A percentile compares a stretch with the other conserved stretches of the same genome.
Evolutionary conservation across 2,797 vertebrate species (phyloP).

Genomic region (Halcyon badia): DNA sequence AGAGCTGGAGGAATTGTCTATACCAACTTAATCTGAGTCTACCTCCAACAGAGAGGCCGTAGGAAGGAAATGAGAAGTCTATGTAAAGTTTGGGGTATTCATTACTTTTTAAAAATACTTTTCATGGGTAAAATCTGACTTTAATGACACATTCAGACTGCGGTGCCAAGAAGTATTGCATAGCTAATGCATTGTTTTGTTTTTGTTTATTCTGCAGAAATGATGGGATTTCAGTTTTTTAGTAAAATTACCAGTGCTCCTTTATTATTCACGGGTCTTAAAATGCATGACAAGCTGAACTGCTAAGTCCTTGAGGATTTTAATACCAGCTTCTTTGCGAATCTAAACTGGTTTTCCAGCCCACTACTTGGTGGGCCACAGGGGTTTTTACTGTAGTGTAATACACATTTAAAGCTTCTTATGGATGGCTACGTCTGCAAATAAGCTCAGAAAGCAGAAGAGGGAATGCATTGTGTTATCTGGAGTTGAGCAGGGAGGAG

Average conservation of each 20-base stretch:
- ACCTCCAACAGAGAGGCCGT: slow-evolving; percentile 67
- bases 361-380: slow-evolving; percentile 67
- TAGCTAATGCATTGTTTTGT: slow-evolving; percentile 82
- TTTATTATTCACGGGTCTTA: slow-evolving; percentile 76
- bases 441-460: slow-evolving; percentile 56
- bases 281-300: slow-evolving; percentile 66
- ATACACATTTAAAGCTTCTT: slow-evolving; percentile 77
- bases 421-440: slow-evolving; percentile 47
- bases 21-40: slow-evolving; percentile 7
- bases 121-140: slow-evolving; percentile 81
- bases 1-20: slow-evolving; percentile 45
- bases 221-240: slow-evolving; percentile 79
- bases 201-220: slow-evolving; percentile 86
- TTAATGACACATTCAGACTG: slow-evolving; percentile 72
- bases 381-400: slow-evolving; percentile 53
- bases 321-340: slow-evolving; percentile 71
- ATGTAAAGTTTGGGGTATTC: slow-evolving; percentile 60
- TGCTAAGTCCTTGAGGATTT: slow-evolving; percentile 48
- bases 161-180: slow-evolving; percentile 73
- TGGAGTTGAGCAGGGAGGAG: slow-evolving; percentile 17
- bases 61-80: slow-evolving; percentile 58
- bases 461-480: slow-evolving; percentile 11
- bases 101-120: slow-evolving; percentile 45
- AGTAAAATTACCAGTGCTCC: slow-evolving; percentile 70
- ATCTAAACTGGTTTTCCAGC: slow-evolving; percentile 83